Evolutionary conservation across 2,888 invertebrate species (phyloP).

Genomic region (Diplolepis rosae): DNA sequence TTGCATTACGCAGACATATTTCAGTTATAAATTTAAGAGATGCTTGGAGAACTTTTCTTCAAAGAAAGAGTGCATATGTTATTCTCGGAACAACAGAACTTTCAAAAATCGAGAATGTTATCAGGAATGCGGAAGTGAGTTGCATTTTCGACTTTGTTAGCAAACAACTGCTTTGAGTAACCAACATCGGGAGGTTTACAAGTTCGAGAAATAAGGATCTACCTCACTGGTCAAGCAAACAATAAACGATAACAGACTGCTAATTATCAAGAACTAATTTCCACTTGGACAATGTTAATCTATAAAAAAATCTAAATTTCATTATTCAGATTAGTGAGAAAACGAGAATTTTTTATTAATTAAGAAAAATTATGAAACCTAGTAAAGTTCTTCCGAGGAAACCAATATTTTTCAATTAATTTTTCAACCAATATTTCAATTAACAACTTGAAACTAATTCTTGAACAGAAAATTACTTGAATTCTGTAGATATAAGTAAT

Average conservation of each 20-base stretch:
- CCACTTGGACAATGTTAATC: too few relatives aligned
- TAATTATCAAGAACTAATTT: too few relatives aligned
- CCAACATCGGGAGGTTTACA: constrained; percentile 33
- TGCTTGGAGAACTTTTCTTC: constrained; percentile 20
- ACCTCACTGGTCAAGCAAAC: constrained; percentile 39
- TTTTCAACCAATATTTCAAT: too few relatives aligned
- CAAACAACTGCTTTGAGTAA: constrained; percentile 49
- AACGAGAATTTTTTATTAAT: background rate
- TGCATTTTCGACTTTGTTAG: constrained; percentile 36
- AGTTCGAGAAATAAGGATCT: background rate
- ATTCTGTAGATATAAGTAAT: too few relatives aligned
- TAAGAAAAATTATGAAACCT: background rate
- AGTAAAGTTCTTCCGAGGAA: background rate
- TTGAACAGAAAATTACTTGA: too few relatives aligned
- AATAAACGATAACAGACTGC: constrained; percentile 41
- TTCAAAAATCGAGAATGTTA: constrained; percentile 23
- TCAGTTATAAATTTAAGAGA: constrained; percentile 10
- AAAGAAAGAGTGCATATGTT: background rate
- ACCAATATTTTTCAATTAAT: background rate
- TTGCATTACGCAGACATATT: constrained; percentile 1
- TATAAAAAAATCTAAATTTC: too few relatives aligned
- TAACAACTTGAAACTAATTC: too few relatives aligned
- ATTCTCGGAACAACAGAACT: constrained; percentile 20
- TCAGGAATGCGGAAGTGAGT: constrained; percentile 18
- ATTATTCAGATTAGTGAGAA: too few relatives aligned